Conservation (phyloP, 2,888 invertebrate species). For the Pocota personata region DNA sequence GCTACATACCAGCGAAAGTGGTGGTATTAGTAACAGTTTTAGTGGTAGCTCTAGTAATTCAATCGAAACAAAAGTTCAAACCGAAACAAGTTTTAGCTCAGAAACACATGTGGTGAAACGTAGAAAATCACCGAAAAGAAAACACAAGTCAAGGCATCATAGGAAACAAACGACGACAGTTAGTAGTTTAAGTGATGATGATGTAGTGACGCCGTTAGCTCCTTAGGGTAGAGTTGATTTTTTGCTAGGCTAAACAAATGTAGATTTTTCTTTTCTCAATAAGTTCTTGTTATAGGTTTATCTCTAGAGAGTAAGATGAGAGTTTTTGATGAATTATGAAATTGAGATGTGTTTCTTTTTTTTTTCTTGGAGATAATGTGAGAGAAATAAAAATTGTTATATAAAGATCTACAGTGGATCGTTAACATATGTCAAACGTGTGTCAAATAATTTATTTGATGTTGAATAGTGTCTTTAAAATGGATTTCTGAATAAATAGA, state of each 20-base stretch:
- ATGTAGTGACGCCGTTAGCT: constrained; percentile 37
- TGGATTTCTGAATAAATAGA: too few species aligned
- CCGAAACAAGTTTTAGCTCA: constrained; percentile 80
- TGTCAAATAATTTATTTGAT: not conserved
- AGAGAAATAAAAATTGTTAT: not conserved
- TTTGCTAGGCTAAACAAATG: not conserved
- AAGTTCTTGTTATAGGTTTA: constrained; percentile 2
- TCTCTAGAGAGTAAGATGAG: constrained; percentile 8
- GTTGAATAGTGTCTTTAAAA: too few species aligned
- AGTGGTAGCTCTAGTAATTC: constrained; percentile 64
- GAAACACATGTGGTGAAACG: constrained; percentile 80
- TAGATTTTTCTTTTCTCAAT: not conserved
- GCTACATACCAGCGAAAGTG: constrained; percentile 70
- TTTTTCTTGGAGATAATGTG: not conserved
- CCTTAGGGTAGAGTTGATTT: constrained; percentile 6
- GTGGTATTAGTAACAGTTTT: constrained; percentile 72
- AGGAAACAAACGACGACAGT: constrained; percentile 32
- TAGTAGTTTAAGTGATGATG: constrained; percentile 29
- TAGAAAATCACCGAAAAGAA: constrained; percentile 77
- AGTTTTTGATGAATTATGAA: constrained; percentile 5
- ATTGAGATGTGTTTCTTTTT: constrained; percentile 18
- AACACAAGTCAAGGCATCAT: constrained; percentile 64
- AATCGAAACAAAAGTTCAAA: constrained; percentile 75
- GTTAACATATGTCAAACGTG: not conserved
- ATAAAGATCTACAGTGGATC: not conserved